These are phyloP conservation scores for Chelonus insularis DNA, from an alignment of 1,140 invertebrate genomes.

Conservation along the genomic window DNA sequence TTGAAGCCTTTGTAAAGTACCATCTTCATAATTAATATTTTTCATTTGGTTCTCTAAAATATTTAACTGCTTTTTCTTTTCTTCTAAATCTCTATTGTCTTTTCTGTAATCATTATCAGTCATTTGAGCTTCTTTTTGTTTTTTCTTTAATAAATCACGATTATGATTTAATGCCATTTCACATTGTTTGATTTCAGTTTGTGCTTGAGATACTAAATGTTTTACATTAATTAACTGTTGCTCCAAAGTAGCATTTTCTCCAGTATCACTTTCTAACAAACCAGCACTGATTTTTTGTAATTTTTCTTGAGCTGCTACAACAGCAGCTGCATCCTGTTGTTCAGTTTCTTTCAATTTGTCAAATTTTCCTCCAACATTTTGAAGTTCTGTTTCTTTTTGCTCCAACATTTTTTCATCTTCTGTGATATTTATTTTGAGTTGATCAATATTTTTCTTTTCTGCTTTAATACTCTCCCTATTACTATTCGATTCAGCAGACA, in stretches of 20 bases:
- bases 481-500: constrained; percentile 69
- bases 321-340: constrained; percentile 68
- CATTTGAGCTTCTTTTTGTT: constrained; percentile 70
- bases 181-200: constrained; percentile 79
- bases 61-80: constrained; percentile 67
- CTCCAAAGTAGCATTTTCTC: constrained; percentile 82
- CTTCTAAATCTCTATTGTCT: constrained; percentile 68
- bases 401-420: constrained; percentile 73
- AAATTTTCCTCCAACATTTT: constrained; percentile 68
- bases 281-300: constrained; percentile 85
- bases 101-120: constrained; percentile 74
- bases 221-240: constrained; percentile 86
- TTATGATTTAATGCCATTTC: constrained; percentile 77
- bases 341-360: constrained; percentile 72
- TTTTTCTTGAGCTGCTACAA: constrained; percentile 74
- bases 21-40: constrained; percentile 72
- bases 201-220: constrained; percentile 72
- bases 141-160: constrained; percentile 69
- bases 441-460: constrained; percentile 71
- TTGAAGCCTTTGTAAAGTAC: constrained; percentile 66
- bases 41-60: constrained; percentile 62
- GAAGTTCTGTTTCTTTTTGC: constrained; percentile 70
- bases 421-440: constrained; percentile 69
- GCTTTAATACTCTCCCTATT: constrained; percentile 71
- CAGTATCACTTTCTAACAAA: constrained; percentile 76